phyloP scores from a whole-genome alignment of 2,797 vertebrate species.

The Esox masquinongy region DNA sequence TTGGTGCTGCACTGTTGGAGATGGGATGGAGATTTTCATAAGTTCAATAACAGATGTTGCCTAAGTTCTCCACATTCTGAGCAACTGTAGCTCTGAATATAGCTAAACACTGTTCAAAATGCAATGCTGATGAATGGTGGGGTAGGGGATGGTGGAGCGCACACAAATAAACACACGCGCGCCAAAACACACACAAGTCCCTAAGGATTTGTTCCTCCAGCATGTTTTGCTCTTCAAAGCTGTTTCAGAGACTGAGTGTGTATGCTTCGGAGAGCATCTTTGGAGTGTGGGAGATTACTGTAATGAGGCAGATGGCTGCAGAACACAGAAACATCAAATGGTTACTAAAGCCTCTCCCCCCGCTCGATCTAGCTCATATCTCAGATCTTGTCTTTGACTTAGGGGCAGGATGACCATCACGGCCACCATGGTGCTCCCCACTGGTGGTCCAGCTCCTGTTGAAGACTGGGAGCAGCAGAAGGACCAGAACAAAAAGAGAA shows the following conservation, averaged over 20 bases:
- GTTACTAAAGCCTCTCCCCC: constrained; percentile 26
- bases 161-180: constrained; percentile 7
- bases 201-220: constrained; percentile 36
- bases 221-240: constrained; percentile 49
- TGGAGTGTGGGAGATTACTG: constrained; percentile 48
- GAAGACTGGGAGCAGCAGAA: constrained; percentile 17
- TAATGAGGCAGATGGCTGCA: constrained; percentile 47
- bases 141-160: constrained; percentile 4
- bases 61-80: neutral
- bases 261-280: constrained; percentile 39
- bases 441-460: constrained; percentile 28
- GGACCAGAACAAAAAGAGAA: neutral
- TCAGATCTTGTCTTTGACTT: constrained; percentile 17
- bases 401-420: constrained; percentile 15
- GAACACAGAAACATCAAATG: constrained; percentile 33
- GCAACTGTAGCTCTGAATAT: neutral
- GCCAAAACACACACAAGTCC: constrained; percentile 16
- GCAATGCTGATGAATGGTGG: neutral
- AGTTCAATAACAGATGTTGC: neutral
- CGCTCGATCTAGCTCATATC: constrained; percentile 34
- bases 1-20: neutral
- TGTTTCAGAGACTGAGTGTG: constrained; percentile 35
- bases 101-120: constrained; percentile 12
- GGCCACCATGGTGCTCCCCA: constrained; percentile 15
- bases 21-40: neutral